Percentiles rank a stretch among this genome's conserved stretches.
Evolutionary conservation across 2,113 vertebrate genomes (phyloP).

Genomic region (Sphaerodactylus townsendi): DNA sequence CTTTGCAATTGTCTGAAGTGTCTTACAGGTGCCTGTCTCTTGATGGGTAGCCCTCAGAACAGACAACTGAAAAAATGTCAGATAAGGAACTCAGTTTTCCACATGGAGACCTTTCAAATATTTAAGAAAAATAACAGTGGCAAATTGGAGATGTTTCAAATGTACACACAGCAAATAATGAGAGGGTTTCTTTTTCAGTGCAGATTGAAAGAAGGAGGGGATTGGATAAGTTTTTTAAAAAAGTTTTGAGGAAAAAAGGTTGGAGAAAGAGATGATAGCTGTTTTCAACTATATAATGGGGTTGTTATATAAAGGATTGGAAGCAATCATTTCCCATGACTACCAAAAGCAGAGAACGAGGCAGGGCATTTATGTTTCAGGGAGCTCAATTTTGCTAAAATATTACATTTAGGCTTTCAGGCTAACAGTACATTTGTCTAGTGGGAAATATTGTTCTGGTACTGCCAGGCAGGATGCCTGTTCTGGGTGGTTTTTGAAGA

Average conservation of each 20-base stretch:
- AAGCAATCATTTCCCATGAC: conserved; percentile 17
- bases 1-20: too few species aligned
- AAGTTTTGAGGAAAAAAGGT: not conserved
- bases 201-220: not conserved
- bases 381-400: conserved; percentile 1
- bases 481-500: not conserved
- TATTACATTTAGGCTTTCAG: not conserved
- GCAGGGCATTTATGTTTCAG: not conserved
- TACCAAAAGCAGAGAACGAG: not conserved
- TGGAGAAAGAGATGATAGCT: conserved; percentile 9
- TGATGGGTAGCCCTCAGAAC: too few species aligned
- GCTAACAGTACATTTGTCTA: not conserved
- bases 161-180: not conserved
- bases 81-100: not conserved
- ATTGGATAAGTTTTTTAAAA: not conserved
- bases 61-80: not conserved
- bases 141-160: not conserved
- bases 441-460: not conserved
- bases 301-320: not conserved
- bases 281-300: conserved; percentile 20
- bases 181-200: not conserved
- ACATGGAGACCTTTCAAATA: not conserved
- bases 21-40: too few species aligned
- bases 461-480: not conserved
- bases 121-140: not conserved